Evolutionary conservation across 2,888 invertebrate species (phyloP).

Genomic region (Cancer borealis): DNA sequence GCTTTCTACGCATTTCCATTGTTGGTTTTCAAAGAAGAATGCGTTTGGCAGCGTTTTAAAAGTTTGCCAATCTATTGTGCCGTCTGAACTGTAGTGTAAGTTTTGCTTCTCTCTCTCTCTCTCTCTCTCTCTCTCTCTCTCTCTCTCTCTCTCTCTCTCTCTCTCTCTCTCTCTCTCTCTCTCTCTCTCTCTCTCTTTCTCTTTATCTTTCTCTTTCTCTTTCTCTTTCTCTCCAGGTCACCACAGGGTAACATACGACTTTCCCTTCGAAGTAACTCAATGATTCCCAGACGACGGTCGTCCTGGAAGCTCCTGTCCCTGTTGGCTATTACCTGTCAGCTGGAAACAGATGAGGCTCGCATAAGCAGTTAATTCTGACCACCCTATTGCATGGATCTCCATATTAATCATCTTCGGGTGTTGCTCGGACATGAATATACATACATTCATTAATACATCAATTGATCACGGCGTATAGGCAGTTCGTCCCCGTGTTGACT

Average conservation of each 20-base stretch:
- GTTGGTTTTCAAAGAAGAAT: background rate
- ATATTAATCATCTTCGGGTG: slow-evolving; percentile 2
- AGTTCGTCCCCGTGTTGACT: background rate
- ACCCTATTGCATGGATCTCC: slow-evolving; percentile 26
- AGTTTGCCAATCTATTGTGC: background rate
- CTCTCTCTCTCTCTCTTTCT: background rate
- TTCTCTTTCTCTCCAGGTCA: background rate
- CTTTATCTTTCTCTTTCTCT: background rate
- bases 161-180: slow-evolving; percentile 44
- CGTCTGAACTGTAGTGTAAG: background rate
- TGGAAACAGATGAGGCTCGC: background rate
- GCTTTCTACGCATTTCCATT: background rate
- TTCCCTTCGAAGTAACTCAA: background rate
- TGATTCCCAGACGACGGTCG: background rate
- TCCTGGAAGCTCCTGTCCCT: background rate
- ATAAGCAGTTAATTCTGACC: slow-evolving; percentile 28
- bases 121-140: slow-evolving; percentile 26
- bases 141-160: slow-evolving; percentile 21
- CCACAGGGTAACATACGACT: background rate
- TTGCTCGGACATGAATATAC: slow-evolving; percentile 12
- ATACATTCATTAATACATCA: slow-evolving; percentile 46
- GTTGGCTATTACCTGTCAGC: slow-evolving; percentile 16
- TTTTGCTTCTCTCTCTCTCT: slow-evolving; percentile 1
- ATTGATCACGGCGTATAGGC: background rate
- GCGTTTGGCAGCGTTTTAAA: background rate